These are phyloP conservation scores for Porites rus DNA, from an alignment of 92 coral and sea anemone genomes.

Conservation along the genomic window DNA sequence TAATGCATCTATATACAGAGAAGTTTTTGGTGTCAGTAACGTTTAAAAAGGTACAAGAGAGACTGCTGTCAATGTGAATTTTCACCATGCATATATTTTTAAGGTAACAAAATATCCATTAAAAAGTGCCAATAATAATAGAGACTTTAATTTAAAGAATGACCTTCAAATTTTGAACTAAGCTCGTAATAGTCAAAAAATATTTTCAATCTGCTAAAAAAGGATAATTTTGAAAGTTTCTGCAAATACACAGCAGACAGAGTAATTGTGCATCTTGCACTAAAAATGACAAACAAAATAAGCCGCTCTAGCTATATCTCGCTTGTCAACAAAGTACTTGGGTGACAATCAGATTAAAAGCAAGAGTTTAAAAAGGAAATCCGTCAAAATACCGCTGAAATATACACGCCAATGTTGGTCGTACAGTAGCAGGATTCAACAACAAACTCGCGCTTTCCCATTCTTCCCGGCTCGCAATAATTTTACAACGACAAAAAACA, in stretches of 20 bases:
- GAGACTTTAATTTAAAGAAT: no score
- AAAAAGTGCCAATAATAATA: no score
- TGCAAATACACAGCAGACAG: neutral
- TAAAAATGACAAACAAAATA: neutral
- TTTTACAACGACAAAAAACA: neutral
- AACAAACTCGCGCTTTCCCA: conserved; percentile 12
- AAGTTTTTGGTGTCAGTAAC: no score
- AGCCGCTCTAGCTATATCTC: conserved; percentile 8
- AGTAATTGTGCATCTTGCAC: neutral
- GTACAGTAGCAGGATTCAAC: neutral
- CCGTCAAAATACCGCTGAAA: conserved; percentile 44
- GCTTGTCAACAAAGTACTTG: conserved; percentile 44
- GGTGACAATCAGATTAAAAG: conserved; percentile 27
- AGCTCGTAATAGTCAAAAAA: no score
- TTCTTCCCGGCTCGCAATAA: neutral
- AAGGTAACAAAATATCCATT: no score
- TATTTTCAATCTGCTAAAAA: neutral
- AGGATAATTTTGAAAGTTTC: neutral
- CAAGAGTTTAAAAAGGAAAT: conserved; percentile 22
- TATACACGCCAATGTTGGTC: neutral
- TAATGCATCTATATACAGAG: no score
- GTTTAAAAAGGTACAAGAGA: no score
- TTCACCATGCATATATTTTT: no score
- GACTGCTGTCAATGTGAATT: no score
- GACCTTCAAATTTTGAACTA: no score